Percentiles rank a stretch among this genome's conserved stretches.
Conservation (phyloP, 2,797 vertebrate genomes). For the Pangasius sanitwongsei region DNA sequence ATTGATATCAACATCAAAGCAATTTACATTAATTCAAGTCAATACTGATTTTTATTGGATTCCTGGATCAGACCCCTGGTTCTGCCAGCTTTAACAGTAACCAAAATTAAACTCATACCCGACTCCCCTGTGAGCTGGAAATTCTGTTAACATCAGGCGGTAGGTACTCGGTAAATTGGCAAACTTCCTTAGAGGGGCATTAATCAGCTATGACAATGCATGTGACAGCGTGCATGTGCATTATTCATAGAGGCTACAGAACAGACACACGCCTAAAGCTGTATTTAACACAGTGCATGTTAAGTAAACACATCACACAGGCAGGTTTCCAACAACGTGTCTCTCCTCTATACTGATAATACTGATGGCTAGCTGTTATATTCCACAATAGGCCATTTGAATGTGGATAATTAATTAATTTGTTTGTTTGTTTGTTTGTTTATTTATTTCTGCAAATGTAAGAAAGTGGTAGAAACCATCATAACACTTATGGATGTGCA, state of each 20-base stretch:
- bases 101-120: neutral
- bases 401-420: neutral
- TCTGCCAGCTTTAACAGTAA: neutral
- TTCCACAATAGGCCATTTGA: neutral
- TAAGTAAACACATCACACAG: neutral
- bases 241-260: constrained; percentile 4
- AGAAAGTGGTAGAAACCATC: neutral
- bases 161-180: neutral
- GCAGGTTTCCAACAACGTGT: neutral
- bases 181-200: neutral
- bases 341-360: neutral
- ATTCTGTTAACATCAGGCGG: neutral
- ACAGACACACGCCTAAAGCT: neutral
- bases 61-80: neutral
- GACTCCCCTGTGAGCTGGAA: neutral
- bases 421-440: neutral
- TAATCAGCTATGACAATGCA: neutral
- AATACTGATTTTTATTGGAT: neutral
- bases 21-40: neutral
- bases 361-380: neutral
- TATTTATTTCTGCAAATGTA: neutral
- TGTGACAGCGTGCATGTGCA: neutral
- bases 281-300: neutral
- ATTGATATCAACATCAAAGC: neutral
- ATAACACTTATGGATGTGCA: neutral